These are phyloP conservation scores for Sitta europaea DNA, from an alignment of 2,113 vertebrate genomes.

Conservation along the genomic window DNA sequence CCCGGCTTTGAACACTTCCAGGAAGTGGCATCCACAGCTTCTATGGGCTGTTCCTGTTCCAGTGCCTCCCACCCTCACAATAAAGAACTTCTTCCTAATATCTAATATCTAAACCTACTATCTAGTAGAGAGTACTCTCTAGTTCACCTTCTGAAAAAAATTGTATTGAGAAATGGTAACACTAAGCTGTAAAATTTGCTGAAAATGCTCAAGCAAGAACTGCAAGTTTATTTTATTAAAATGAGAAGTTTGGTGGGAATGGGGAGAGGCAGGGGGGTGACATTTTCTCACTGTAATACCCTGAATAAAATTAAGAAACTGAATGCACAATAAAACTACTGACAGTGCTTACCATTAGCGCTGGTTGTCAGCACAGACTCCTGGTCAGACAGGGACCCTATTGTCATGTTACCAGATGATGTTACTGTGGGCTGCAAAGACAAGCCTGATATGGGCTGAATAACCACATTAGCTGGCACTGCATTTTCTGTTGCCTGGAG, in stretches of 20 bases:
- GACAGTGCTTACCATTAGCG: conserved; percentile 60
- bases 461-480: conserved; percentile 85
- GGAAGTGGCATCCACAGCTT: neutral
- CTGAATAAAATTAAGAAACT: neutral
- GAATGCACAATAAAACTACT: neutral
- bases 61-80: neutral
- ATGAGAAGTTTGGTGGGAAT: neutral
- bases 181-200: neutral
- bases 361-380: conserved; percentile 76
- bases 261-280: no score
- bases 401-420: conserved; percentile 78
- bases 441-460: conserved; percentile 89
- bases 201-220: neutral
- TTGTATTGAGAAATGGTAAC: neutral
- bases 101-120: neutral
- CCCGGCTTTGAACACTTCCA: neutral
- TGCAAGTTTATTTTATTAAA: neutral
- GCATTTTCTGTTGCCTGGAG: conserved; percentile 80
- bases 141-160: neutral
- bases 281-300: neutral
- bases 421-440: conserved; percentile 84
- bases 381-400: conserved; percentile 84
- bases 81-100: neutral
- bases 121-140: no score
- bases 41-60: neutral